Percentiles rank a stretch among this genome's conserved stretches.
These are phyloP conservation scores for Pogonognathellus flavescens DNA, from an alignment of 1,140 invertebrate species.

Conservation along the genomic window DNA sequence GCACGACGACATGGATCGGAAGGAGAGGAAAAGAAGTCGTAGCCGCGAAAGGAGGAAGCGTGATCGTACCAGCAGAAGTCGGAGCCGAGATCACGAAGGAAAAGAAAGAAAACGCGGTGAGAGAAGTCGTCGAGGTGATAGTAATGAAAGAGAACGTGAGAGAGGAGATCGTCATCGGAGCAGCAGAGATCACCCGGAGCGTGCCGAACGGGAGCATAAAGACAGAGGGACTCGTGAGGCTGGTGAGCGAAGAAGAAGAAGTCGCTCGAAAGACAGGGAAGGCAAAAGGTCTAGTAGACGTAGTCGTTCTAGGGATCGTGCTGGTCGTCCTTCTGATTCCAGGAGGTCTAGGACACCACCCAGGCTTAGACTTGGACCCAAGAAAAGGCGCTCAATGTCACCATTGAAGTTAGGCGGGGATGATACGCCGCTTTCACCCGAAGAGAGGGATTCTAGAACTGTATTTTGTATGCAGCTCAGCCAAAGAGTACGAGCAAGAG, in stretches of 20 bases:
- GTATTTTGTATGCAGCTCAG: constrained; percentile 99
- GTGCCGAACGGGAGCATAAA: constrained; percentile 67
- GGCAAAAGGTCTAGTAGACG: constrained; percentile 68
- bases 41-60: constrained; percentile 62
- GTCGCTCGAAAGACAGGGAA: constrained; percentile 64
- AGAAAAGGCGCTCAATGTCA: constrained; percentile 67
- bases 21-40: constrained; percentile 65
- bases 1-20: constrained; percentile 43
- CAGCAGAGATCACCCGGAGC: constrained; percentile 67
- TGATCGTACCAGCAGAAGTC: constrained; percentile 47
- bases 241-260: constrained; percentile 70
- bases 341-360: constrained; percentile 66
- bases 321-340: constrained; percentile 70
- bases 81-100: constrained; percentile 61
- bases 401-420: constrained; percentile 62
- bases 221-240: constrained; percentile 68
- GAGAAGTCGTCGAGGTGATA: constrained; percentile 70
- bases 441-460: constrained; percentile 97
- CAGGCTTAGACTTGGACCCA: constrained; percentile 63
- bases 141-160: constrained; percentile 71
- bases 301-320: constrained; percentile 71
- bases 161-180: constrained; percentile 63
- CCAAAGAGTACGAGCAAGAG: constrained; percentile 92
- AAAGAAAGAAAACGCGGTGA: constrained; percentile 64
- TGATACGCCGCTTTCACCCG: constrained; percentile 81